phyloP scores from a whole-genome alignment of 2,888 invertebrate species.

The Cheilosia scutellata region DNA sequence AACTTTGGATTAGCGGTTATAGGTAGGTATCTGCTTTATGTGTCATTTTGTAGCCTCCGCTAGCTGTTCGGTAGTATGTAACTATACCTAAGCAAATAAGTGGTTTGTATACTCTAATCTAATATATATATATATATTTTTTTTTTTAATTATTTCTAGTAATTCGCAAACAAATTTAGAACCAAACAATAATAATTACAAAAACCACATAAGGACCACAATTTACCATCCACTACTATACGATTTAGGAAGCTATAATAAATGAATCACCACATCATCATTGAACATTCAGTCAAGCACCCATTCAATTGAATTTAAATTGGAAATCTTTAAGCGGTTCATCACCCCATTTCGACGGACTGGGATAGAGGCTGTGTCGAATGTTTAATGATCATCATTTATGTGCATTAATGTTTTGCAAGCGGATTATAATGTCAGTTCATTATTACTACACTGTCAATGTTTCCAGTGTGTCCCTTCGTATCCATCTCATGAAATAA shows the following conservation, averaged over 20 bases:
- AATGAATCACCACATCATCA: not conserved
- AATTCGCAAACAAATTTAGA: too few species aligned
- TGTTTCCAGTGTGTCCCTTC: not conserved
- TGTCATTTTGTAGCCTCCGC: too few species aligned
- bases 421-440: not conserved
- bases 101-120: too few species aligned
- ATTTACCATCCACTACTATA: not conserved
- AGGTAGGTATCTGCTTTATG: too few species aligned
- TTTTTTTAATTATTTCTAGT: too few species aligned
- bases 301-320: not conserved
- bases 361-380: not conserved
- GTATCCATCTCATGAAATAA: not conserved
- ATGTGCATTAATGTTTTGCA: slow-evolving; percentile 50
- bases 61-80: too few species aligned
- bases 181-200: too few species aligned
- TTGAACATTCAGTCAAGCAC: not conserved
- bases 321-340: not conserved
- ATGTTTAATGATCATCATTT: slow-evolving; percentile 20
- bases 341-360: not conserved
- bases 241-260: not conserved
- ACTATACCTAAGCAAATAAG: too few species aligned
- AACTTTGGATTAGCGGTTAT: too few species aligned
- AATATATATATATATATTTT: too few species aligned
- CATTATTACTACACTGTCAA: slow-evolving; percentile 1
- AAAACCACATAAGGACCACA: too few species aligned